Base-by-base conservation (phyloP, 92 coral and sea anemone species). In the Phenganax stokvisi region DNA sequence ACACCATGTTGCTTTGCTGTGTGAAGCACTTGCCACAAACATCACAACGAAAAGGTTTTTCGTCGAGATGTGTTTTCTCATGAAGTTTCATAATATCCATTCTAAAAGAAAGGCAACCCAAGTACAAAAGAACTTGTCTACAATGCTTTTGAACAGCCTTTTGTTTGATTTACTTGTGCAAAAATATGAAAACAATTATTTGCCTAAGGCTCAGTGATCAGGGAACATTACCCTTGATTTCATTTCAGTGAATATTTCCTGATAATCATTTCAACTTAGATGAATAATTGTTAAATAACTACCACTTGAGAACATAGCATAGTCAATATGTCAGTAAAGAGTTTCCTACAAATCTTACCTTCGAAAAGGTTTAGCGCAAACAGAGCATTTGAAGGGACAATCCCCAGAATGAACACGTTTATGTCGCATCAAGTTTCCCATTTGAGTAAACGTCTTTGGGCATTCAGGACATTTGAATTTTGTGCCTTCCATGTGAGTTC, bases 51-150 rank as follows among this genome's bases (percentile, higher is more conserved):
- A 30, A 53, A 29, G 73, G 73, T 52, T 68, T 68, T 6, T 30
- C 73, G 2, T 68, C 73, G 6, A 68, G 37, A 37, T 68, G 73
- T 6, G 73, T 68, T 15, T 68, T 68, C 73, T 68, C 73, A 28
- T 68, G 73, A 30, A 68, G 73, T 28, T 68, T 68, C 73, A 68
- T 68, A 3, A 68, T 68, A 68, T 68, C 73, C 73, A 68, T 68
- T 28, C 73, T 68, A 53, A 28, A 68, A 68, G 51, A 68, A 0
- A 37, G 47, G 0, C 47, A 37, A 37, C 2, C 47, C 47, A 37
- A 1, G 47, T 37, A 37, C 0, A 37, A 37, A 37, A 37, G 3
- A 37, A 37, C 47, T 37, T 37, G 47, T 37, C 47, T 1, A 37
- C 47, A 1, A 37, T 37, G 5, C 2, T 37, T 5, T 37, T 37